Evolutionary conservation across 2,888 invertebrate species (phyloP).

Genomic region (Eilema depressum): DNA sequence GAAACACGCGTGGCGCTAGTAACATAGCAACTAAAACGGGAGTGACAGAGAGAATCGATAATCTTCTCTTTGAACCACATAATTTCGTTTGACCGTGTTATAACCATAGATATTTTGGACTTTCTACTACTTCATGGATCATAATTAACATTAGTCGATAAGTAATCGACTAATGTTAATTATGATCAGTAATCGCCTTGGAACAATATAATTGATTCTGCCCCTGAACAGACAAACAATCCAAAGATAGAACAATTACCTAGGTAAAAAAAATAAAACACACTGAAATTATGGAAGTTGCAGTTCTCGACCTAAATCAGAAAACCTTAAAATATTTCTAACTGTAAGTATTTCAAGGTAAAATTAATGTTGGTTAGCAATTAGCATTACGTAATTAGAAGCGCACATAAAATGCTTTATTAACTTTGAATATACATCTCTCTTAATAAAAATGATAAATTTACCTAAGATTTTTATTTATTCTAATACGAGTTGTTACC

Average conservation of each 20-base stretch:
- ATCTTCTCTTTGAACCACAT: conserved; percentile 18
- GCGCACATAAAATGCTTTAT: too few relatives aligned
- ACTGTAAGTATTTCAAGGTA: too few relatives aligned
- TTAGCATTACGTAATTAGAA: too few relatives aligned
- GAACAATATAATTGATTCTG: neutral
- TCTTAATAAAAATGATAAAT: too few relatives aligned
- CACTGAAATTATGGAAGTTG: neutral
- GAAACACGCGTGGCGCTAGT: conserved; percentile 49
- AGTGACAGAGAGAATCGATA: conserved; percentile 60
- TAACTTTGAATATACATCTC: too few relatives aligned
- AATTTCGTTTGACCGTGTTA: conserved; percentile 12
- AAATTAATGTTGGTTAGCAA: too few relatives aligned
- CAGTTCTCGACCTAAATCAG: neutral
- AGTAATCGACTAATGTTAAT: too few relatives aligned
- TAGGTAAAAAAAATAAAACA: too few relatives aligned
- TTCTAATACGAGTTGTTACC: too few relatives aligned
- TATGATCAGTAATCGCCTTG: neutral
- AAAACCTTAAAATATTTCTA: too few relatives aligned
- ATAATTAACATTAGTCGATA: neutral
- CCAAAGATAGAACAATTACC: neutral
- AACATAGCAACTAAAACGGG: conserved; percentile 18
- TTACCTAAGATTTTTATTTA: too few relatives aligned
- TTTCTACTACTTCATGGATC: neutral
- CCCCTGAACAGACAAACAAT: neutral
- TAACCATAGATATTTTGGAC: conserved; percentile 60